Conservation (phyloP, 2,797 vertebrate genomes). For the Psittacula echo region DNA sequence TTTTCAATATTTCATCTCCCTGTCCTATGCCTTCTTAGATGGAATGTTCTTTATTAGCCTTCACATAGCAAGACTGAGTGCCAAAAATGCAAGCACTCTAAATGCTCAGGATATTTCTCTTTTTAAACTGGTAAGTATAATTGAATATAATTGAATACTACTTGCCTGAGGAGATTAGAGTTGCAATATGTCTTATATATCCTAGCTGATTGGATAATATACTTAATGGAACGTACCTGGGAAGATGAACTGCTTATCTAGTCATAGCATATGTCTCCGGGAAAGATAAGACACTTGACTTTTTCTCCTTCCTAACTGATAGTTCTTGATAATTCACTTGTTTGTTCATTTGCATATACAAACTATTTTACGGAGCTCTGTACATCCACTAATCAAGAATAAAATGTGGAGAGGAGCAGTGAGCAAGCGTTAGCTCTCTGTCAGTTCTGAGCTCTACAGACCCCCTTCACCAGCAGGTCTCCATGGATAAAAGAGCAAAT, state of each 20-base stretch:
- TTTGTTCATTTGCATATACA: background rate
- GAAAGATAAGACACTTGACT: conserved; percentile 36
- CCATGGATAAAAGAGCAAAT: fast-evolving
- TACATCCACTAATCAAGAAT: background rate
- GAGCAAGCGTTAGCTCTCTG: background rate
- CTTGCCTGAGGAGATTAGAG: conserved; percentile 37
- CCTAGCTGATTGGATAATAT: conserved; percentile 47
- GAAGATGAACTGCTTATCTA: conserved; percentile 60
- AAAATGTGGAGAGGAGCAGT: background rate
- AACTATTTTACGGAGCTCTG: background rate
- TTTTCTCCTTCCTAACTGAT: background rate
- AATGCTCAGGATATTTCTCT: conserved; percentile 9
- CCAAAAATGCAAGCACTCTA: conserved; percentile 7
- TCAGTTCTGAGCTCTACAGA: background rate
- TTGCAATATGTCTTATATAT: conserved; percentile 27
- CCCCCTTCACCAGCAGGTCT: background rate
- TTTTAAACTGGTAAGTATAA: conserved; percentile 55
- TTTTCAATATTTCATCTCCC: conserved; percentile 52
- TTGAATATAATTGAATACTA: conserved; percentile 62
- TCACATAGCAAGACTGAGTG: conserved; percentile 5
- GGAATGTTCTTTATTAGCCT: conserved; percentile 32
- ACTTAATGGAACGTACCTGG: conserved; percentile 53
- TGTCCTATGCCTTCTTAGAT: conserved; percentile 14
- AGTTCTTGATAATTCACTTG: conserved; percentile 31
- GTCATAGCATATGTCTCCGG: conserved; percentile 11